Percentiles rank a stretch among this genome's conserved stretches.
Evolutionary conservation across 2,113 vertebrate species (phyloP).

Genomic region (Oceanites oceanicus): DNA sequence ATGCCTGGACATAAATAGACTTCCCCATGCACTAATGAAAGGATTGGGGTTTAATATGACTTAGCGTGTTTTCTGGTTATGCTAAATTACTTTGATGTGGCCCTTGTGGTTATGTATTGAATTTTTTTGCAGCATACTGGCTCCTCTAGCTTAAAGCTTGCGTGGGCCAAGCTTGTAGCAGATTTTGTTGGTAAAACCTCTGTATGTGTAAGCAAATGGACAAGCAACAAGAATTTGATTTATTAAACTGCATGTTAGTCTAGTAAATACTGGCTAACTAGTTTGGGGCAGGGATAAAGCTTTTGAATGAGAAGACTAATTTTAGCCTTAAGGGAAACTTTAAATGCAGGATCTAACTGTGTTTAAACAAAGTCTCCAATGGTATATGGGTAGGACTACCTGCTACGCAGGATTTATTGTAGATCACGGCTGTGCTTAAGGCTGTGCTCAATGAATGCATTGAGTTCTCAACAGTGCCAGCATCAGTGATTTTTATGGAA

Average conservation of each 20-base stretch:
- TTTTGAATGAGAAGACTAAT: neutral
- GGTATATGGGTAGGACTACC: neutral
- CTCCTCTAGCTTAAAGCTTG: neutral
- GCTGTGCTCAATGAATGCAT: neutral
- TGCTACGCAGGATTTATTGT: neutral
- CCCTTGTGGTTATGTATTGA: neutral
- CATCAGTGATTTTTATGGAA: neutral
- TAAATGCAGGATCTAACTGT: neutral
- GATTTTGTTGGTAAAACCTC: neutral
- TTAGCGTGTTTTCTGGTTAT: neutral
- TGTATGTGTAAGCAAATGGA: neutral
- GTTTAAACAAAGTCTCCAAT: neutral
- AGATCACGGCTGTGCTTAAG: neutral
- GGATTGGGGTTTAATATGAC: conserved; percentile 4
- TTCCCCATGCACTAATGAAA: conserved; percentile 19
- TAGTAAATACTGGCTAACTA: neutral
- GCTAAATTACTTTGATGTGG: conserved; percentile 33
- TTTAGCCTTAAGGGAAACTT: neutral
- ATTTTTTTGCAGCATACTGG: neutral
- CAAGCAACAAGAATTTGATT: neutral
- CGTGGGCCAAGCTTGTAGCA: neutral
- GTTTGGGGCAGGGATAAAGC: neutral
- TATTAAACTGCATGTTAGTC: neutral
- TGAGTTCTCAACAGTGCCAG: neutral
- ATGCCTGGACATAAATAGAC: neutral